These are phyloP conservation scores for Gymnarchus niloticus DNA, from an alignment of 2,113 vertebrate species.

Conservation along the genomic window DNA sequence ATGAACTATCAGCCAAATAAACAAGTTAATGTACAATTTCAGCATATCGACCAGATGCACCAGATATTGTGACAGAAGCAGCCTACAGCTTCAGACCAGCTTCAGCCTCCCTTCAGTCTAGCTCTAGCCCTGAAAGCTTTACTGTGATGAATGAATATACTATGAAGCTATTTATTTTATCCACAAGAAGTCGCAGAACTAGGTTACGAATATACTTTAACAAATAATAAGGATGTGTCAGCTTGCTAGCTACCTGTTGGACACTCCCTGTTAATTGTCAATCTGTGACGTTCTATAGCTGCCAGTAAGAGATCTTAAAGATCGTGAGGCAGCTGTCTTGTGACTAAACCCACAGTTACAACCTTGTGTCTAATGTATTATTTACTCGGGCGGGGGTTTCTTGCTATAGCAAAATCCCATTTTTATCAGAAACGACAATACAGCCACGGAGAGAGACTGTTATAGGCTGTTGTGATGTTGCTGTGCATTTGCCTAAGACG, in stretches of 20 bases:
- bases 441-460: background rate
- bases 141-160: background rate
- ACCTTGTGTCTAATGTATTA: background rate
- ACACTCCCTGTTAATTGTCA: too few relatives aligned
- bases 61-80: background rate
- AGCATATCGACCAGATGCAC: background rate
- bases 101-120: background rate
- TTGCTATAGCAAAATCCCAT: background rate
- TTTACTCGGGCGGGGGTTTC: background rate
- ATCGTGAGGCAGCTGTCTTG: background rate
- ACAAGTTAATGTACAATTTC: background rate
- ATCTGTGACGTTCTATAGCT: too few relatives aligned
- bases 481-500: background rate
- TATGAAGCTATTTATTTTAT: background rate
- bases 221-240: too few relatives aligned
- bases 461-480: background rate
- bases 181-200: too few relatives aligned
- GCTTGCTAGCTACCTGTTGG: too few relatives aligned
- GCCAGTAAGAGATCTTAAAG: background rate
- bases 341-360: background rate
- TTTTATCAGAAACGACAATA: background rate
- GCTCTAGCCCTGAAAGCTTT: background rate
- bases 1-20: background rate
- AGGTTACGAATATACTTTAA: too few relatives aligned
- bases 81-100: background rate